phyloP scores from a whole-genome alignment of 2,797 vertebrate genomes.

The Rallus crepitans region DNA sequence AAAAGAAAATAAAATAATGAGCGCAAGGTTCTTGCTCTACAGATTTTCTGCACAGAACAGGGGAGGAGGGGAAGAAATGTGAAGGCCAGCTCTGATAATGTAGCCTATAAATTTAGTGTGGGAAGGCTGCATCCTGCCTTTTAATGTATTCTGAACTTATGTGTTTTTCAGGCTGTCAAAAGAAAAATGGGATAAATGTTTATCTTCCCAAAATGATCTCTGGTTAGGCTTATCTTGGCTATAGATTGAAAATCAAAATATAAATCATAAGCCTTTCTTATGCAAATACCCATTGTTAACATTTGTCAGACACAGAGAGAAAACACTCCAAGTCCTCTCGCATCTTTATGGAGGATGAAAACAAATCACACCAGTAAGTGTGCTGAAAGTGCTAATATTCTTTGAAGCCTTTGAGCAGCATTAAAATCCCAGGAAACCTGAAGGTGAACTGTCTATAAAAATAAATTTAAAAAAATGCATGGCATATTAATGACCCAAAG shows the following conservation, averaged over 20 bases:
- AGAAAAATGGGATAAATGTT: slow-evolving; percentile 50
- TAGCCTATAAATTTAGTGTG: slow-evolving; percentile 20
- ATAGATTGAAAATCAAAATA: slow-evolving; percentile 59
- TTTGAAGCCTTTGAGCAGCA: slow-evolving; percentile 15
- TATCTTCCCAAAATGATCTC: slow-evolving; percentile 58
- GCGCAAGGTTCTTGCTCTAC: background rate
- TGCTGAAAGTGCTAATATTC: slow-evolving; percentile 12
- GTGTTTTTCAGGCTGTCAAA: slow-evolving; percentile 22
- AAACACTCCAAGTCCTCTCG: slow-evolving; percentile 54
- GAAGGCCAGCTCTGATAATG: slow-evolving; percentile 21
- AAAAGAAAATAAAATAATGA: background rate
- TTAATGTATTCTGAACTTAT: slow-evolving; percentile 28
- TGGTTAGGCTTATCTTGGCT: slow-evolving; percentile 45
- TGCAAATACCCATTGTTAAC: slow-evolving; percentile 56
- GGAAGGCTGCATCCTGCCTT: slow-evolving; percentile 4
- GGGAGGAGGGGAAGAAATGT: background rate
- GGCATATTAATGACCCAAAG: slow-evolving; percentile 9
- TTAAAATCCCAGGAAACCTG: background rate
- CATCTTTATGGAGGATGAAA: slow-evolving; percentile 45
- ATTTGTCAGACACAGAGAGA: slow-evolving; percentile 60
- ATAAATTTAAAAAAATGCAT: background rate
- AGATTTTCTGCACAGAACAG: background rate
- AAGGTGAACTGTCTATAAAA: slow-evolving; percentile 40
- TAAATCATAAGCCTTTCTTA: slow-evolving; percentile 65
- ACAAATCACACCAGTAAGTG: slow-evolving; percentile 19